Conservation (phyloP, 2,113 vertebrate species). For the Neoarius graeffei region DNA sequence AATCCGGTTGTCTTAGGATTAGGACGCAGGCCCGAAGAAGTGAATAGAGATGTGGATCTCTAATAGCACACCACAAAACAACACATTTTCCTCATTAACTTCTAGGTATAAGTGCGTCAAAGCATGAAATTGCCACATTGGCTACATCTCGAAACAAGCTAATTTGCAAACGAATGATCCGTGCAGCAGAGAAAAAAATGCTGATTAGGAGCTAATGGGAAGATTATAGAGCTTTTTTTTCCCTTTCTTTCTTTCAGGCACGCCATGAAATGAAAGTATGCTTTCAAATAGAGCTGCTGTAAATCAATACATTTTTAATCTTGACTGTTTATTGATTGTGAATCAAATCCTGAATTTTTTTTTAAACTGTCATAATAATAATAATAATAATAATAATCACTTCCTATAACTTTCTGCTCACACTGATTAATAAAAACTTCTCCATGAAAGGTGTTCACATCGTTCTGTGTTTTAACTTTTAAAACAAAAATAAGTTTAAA, state of each 20-base stretch:
- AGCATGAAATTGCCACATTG: conserved; percentile 87
- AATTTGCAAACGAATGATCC: conserved; percentile 84
- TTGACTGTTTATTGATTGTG: not conserved
- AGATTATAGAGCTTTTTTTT: conserved; percentile 30
- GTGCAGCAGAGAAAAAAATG: conserved; percentile 58
- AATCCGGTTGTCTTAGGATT: not conserved
- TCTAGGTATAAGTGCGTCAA: conserved; percentile 82
- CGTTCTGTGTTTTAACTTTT: not conserved
- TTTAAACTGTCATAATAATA: not conserved
- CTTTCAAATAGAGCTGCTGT: not conserved
- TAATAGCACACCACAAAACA: conserved; percentile 73
- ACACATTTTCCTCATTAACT: conserved; percentile 82
- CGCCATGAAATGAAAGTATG: conserved; percentile 18
- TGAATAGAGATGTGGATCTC: conserved; percentile 61
- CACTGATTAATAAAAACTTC: not conserved
- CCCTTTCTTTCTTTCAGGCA: conserved; percentile 1
- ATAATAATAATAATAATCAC: not conserved
- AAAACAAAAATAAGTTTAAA: not conserved
- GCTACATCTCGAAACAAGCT: conserved; percentile 78
- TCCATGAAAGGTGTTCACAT: not conserved
- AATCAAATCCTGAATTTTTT: not conserved
- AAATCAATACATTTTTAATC: not conserved
- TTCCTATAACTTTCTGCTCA: not conserved
- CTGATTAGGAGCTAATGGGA: conserved; percentile 69
- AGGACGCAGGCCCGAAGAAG: conserved; percentile 54